A percentile compares a stretch with the other conserved stretches of the same genome.
Conservation (phyloP, 2,797 vertebrate genomes). For the Sphaeramia orbicularis region DNA sequence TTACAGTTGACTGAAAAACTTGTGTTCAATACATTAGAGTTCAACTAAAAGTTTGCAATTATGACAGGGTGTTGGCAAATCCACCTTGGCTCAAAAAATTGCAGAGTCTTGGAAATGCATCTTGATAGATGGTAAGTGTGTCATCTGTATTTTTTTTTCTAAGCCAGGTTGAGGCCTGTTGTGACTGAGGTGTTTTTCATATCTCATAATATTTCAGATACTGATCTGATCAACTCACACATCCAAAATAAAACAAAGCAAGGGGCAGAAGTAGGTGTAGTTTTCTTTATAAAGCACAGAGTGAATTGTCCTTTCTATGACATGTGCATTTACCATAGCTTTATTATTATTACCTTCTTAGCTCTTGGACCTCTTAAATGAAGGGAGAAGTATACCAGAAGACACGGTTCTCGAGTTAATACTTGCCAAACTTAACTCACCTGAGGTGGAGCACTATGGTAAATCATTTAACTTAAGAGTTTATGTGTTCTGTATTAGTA, state of each 20-base stretch:
- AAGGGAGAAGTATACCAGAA: constrained; percentile 88
- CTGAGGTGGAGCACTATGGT: constrained; percentile 93
- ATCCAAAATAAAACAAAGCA: constrained; percentile 83
- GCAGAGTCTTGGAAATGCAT: constrained; percentile 90
- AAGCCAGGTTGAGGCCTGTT: not conserved
- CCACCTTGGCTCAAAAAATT: constrained; percentile 89
- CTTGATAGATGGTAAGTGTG: constrained; percentile 90
- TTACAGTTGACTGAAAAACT: too few relatives aligned
- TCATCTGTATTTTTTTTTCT: not conserved
- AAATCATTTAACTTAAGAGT: constrained; percentile 32
- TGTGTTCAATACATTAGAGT: too few relatives aligned
- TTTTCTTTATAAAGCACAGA: not conserved
- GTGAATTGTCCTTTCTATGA: not conserved
- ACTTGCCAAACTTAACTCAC: constrained; percentile 86
- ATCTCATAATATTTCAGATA: constrained; percentile 83
- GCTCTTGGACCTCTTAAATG: constrained; percentile 86
- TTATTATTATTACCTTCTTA: constrained; percentile 51
- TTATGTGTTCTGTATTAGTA: not conserved
- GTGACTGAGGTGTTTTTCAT: constrained; percentile 2
- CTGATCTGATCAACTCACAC: constrained; percentile 86
- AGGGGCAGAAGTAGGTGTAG: constrained; percentile 85
- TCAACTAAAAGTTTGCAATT: constrained; percentile 10
- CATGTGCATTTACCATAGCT: too few relatives aligned
- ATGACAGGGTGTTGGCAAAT: constrained; percentile 91
- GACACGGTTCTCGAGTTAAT: constrained; percentile 88